These are phyloP conservation scores for Poecilobothrus nobilitatus DNA, from an alignment of 2,888 invertebrate species.

Conservation along the genomic window DNA sequence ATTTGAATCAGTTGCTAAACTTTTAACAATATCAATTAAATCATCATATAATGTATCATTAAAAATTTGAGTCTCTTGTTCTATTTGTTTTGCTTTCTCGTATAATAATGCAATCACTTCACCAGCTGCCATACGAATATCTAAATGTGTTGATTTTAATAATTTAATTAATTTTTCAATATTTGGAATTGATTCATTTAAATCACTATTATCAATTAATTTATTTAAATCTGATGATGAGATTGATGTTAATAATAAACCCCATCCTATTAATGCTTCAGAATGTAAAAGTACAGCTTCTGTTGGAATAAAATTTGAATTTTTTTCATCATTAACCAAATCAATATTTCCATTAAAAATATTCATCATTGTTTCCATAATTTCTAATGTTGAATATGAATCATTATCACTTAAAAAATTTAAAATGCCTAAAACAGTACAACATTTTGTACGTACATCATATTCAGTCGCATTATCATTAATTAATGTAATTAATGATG, in stretches of 20 bases:
- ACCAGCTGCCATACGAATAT: conserved; percentile 70
- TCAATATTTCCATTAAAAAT: conserved; percentile 73
- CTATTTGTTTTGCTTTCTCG: conserved; percentile 59
- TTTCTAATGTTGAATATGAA: conserved; percentile 59
- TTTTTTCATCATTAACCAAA: conserved; percentile 54
- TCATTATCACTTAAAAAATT: conserved; percentile 78
- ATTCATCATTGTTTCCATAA: conserved; percentile 68
- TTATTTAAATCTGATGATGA: conserved; percentile 59
- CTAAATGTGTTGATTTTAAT: conserved; percentile 66
- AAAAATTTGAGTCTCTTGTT: conserved; percentile 40
- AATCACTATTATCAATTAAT: conserved; percentile 46
- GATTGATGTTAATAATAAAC: conserved; percentile 73
- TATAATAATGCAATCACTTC: conserved; percentile 72
- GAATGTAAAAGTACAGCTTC: conserved; percentile 70
- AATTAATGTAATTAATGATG: conserved; percentile 60
- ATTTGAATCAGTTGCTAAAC: conserved; percentile 85
- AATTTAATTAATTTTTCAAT: conserved; percentile 59
- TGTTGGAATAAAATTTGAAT: conserved; percentile 49
- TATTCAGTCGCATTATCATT: conserved; percentile 69
- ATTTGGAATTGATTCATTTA: conserved; percentile 21
- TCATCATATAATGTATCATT: conserved; percentile 53
- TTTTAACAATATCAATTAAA: conserved; percentile 63
- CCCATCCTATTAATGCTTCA: conserved; percentile 83
- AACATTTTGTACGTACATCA: conserved; percentile 76
- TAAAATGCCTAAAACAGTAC: conserved; percentile 70